A percentile compares a stretch with the other conserved stretches of the same genome.
These are phyloP conservation scores for Sitobion miscanthi DNA, from an alignment of 1,140 invertebrate genomes.

Conservation along the genomic window DNA sequence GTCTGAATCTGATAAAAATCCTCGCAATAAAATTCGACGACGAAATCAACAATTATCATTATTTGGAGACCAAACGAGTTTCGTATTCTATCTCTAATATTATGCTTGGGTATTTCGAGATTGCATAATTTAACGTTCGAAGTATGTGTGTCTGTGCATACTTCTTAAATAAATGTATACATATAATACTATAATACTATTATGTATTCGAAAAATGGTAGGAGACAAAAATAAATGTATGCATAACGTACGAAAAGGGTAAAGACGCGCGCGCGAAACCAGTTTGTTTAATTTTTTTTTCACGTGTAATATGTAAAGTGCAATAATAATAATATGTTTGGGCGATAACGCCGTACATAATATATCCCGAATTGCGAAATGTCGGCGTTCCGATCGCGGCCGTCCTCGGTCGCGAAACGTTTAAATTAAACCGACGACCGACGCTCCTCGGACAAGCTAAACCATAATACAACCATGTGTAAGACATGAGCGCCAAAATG, in stretches of 20 bases:
- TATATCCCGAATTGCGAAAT: neutral
- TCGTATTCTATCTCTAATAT: neutral
- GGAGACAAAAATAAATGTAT: neutral
- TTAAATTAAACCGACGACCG: neutral
- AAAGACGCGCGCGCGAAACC: neutral
- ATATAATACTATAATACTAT: constrained; percentile 6
- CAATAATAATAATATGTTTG: neutral
- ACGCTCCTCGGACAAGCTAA: too few relatives aligned
- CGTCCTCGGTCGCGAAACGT: neutral
- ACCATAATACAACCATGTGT: too few relatives aligned
- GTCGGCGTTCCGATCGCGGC: neutral
- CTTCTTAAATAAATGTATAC: neutral
- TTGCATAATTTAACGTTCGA: constrained; percentile 3
- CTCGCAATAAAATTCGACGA: neutral
- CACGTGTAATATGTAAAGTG: neutral
- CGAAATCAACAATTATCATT: neutral
- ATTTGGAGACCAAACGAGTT: neutral
- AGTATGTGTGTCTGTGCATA: neutral
- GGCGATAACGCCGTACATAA: neutral
- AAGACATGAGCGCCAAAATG: too few relatives aligned
- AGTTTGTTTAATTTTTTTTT: constrained; percentile 19
- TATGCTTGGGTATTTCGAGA: neutral
- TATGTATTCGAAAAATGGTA: constrained; percentile 12
- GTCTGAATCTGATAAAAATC: neutral
- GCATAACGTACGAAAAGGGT: neutral